A percentile compares a stretch with the other conserved stretches of the same genome.
Conservation (phyloP, 2,113 vertebrate species). For the Laticauda laticaudata region DNA sequence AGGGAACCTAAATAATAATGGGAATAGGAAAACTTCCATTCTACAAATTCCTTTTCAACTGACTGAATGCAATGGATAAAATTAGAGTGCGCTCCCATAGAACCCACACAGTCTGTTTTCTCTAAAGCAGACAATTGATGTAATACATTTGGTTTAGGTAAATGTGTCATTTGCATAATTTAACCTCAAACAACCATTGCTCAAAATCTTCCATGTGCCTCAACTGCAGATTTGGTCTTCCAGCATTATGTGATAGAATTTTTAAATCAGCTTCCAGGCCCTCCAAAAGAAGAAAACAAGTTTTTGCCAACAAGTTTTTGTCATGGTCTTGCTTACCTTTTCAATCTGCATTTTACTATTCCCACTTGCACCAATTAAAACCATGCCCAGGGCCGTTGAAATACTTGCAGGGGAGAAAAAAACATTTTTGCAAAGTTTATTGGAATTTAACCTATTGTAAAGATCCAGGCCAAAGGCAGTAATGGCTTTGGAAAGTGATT, state of each 20-base stretch:
- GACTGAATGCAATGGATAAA: not conserved
- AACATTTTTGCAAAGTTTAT: conserved; percentile 50
- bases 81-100: not conserved
- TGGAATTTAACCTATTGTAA: conserved; percentile 64
- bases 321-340: conserved; percentile 46
- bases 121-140: not conserved
- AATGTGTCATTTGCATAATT: not conserved
- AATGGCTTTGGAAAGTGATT: conserved; percentile 58
- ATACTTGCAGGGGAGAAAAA: conserved; percentile 70
- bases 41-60: not conserved
- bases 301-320: not conserved
- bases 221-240: not conserved
- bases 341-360: conserved; percentile 68
- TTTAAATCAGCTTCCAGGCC: not conserved
- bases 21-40: not conserved
- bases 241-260: not conserved
- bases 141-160: not conserved
- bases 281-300: not conserved
- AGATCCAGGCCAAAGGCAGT: conserved; percentile 74
- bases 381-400: conserved; percentile 65
- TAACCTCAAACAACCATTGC: not conserved
- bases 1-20: not conserved
- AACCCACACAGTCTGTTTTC: not conserved
- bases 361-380: conserved; percentile 63
- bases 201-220: not conserved